Percentiles rank a stretch among this genome's conserved stretches.
phyloP scores from a whole-genome alignment of 2,797 vertebrate species.

The Thunnus albacares region DNA sequence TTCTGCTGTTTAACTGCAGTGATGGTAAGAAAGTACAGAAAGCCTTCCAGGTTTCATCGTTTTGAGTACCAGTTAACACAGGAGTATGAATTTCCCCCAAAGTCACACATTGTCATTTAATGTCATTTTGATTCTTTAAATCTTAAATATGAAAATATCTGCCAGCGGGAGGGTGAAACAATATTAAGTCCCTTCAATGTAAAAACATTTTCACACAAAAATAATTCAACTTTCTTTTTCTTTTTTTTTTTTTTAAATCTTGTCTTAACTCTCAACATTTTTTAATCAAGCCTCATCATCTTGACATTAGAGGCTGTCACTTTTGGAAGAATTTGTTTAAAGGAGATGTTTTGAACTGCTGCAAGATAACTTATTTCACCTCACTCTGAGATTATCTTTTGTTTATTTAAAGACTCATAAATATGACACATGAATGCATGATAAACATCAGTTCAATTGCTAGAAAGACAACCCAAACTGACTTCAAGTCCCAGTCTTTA shows the following conservation, averaged over 20 bases:
- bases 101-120: not conserved
- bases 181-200: not conserved
- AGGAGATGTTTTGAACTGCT: not conserved
- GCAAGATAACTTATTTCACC: not conserved
- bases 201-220: conserved; percentile 5
- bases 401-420: not conserved
- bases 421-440: not conserved
- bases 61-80: not conserved
- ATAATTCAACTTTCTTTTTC: conserved; percentile 4
- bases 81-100: conserved; percentile 34
- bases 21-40: not conserved
- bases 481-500: conserved; percentile 15
- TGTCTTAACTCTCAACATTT: not conserved
- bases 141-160: conserved; percentile 6
- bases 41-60: not conserved
- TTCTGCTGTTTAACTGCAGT: conserved; percentile 3
- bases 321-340: not conserved
- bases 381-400: not conserved
- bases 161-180: not conserved
- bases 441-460: not conserved
- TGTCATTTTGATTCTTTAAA: conserved; percentile 1
- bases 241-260: not conserved
- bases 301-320: not conserved
- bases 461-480: not conserved
- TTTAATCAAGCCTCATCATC: conserved; percentile 3